Conservation (phyloP, 2,888 invertebrate species). For the Portevinia maculata region DNA sequence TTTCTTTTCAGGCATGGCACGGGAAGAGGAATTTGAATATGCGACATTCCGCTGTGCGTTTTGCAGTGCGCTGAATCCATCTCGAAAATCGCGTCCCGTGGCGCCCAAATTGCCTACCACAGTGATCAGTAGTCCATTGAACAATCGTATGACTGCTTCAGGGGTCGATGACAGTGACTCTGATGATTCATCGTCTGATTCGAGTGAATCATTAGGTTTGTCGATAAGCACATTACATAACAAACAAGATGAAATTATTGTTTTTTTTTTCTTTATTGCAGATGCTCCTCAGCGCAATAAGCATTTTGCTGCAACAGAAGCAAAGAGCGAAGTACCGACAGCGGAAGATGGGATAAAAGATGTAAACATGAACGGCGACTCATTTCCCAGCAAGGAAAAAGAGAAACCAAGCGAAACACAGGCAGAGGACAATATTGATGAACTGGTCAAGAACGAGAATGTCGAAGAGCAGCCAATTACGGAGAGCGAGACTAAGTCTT, state of each 20-base stretch:
- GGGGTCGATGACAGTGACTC: slow-evolving; percentile 24
- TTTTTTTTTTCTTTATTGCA: slow-evolving; percentile 7
- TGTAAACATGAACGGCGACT: slow-evolving; percentile 9
- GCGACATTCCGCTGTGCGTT: slow-evolving; percentile 95
- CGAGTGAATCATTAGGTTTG: slow-evolving; percentile 59
- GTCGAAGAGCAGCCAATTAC: slow-evolving; percentile 22
- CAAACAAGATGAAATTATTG: not conserved
- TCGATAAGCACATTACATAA: not conserved
- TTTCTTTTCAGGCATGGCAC: slow-evolving; percentile 86
- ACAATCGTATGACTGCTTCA: slow-evolving; percentile 24
- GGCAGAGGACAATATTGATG: slow-evolving; percentile 8
- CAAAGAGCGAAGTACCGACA: not conserved
- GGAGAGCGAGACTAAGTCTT: slow-evolving; percentile 69
- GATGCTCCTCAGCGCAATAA: slow-evolving; percentile 21
- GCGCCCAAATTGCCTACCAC: slow-evolving; percentile 85
- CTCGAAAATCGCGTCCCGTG: slow-evolving; percentile 92
- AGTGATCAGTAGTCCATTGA: slow-evolving; percentile 31
- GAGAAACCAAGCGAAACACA: slow-evolving; percentile 26
- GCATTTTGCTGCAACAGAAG: not conserved
- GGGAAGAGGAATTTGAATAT: slow-evolving; percentile 88
- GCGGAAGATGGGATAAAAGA: slow-evolving; percentile 24
- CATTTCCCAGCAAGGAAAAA: slow-evolving; percentile 25
- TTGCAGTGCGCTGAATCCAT: slow-evolving; percentile 93
- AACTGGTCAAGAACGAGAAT: not conserved
- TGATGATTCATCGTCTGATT: slow-evolving; percentile 50